Base-by-base conservation (phyloP, 92 coral and sea anemone species). In the Pocillopora grandis region DNA sequence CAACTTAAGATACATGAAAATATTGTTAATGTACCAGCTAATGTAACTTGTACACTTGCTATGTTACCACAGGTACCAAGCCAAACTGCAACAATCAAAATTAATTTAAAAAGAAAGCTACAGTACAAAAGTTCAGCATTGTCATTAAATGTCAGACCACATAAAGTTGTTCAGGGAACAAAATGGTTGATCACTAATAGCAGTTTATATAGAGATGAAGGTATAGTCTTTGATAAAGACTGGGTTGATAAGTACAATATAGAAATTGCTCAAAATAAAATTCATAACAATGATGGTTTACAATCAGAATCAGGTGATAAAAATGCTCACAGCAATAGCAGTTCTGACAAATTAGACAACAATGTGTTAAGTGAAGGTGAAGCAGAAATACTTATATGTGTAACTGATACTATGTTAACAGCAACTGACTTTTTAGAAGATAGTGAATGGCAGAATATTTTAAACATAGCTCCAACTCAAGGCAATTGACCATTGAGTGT, bases 61-160 rank as follows among this genome's bases (percentile, higher is more conserved):
- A 90, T 87, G 85, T 78, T 86, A 79, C 93, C 88, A 76, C 80
- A 85, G 87, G 49, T 90, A 81, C 89, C 78, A 75, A 81, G 81
- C 71, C 83, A 89, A 61, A 60, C 90, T 86, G 87, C 77, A 61
- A 86, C 90, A 66, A 89, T 89, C n/a, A 89, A 89, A 86, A 85
- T 89, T 72, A 86, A 90, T 86, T 86, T 86, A 61, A 86, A 86
- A 83, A 76, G 93, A 73, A 87, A 83, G 75, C 81, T 87, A 12
- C 93, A 90, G 65, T 91, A 83, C 80, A 90, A 90, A 84, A 88
- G 93, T 79, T 42, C 49, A 42, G 49, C 49, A 1, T 7, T 42
- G 49, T 42, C 49, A 42, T 42, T 42, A 1, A 42, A 42, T 42
- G 49, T 42, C 49, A 42, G 49, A 42, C 49, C 49, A 42, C 2